Conservation (phyloP, 2,888 invertebrate species). For the Phengaris arion region DNA sequence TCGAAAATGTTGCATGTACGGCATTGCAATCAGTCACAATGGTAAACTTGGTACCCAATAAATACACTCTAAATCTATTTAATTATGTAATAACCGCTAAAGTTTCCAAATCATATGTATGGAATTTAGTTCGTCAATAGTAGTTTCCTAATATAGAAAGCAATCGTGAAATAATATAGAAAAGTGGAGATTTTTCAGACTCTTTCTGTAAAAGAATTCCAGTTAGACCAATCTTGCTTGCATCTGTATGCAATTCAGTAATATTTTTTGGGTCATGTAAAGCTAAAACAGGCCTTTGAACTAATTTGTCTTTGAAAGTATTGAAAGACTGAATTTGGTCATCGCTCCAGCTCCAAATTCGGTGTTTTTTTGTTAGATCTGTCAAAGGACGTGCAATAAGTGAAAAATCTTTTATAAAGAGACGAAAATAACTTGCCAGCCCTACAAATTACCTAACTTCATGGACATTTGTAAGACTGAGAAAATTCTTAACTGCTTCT, state of each 20-base stretch:
- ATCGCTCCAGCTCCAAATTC: conserved; percentile 35
- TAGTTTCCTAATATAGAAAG: conserved; percentile 10
- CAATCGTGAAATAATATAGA: too few species aligned
- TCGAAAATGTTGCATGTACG: too few species aligned
- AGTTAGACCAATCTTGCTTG: conserved; percentile 29
- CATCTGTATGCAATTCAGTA: conserved; percentile 32
- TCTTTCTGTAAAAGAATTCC: conserved; percentile 34
- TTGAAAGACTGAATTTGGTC: conserved; percentile 40
- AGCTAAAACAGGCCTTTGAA: conserved; percentile 37
- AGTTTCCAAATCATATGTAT: conserved; percentile 4
- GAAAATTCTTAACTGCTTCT: conserved; percentile 31
- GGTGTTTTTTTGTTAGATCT: conserved; percentile 38
- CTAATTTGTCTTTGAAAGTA: conserved; percentile 39
- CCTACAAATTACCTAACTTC: conserved; percentile 36
- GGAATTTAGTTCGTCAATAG: conserved; percentile 1
- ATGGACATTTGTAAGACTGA: conserved; percentile 31
- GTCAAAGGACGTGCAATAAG: conserved; percentile 37
- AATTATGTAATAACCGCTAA: neutral
- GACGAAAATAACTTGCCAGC: conserved; percentile 33
- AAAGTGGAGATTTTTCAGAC: neutral
- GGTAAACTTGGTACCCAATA: conserved; percentile 10
- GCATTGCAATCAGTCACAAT: conserved; percentile 2
- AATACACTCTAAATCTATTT: conserved; percentile 11
- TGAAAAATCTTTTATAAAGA: conserved; percentile 33
- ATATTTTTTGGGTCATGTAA: conserved; percentile 30